Percentiles rank a stretch among this genome's conserved stretches.
These are phyloP conservation scores for Camelus bactrianus DNA, from an alignment of 2,113 vertebrate genomes.

Conservation along the genomic window DNA sequence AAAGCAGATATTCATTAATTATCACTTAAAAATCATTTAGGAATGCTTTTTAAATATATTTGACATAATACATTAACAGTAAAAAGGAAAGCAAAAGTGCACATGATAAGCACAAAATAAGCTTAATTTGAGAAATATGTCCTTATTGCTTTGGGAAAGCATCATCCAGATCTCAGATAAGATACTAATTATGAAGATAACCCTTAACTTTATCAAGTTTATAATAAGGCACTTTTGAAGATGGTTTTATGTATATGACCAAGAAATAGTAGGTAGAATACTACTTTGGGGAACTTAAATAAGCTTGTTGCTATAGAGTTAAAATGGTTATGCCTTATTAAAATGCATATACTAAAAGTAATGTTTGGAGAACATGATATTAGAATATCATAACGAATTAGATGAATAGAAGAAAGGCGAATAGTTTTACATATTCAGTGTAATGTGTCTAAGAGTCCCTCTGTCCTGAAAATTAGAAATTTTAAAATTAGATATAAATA, in stretches of 20 bases:
- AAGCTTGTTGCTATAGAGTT: background rate
- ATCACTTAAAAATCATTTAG: constrained; percentile 48
- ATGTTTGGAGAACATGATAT: background rate
- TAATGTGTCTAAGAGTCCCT: background rate
- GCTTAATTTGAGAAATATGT: background rate
- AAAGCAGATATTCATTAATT: constrained; percentile 40
- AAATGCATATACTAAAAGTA: constrained; percentile 4
- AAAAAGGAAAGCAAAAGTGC: constrained; percentile 28
- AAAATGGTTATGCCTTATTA: background rate
- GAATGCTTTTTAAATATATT: constrained; percentile 60
- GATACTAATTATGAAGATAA: background rate
- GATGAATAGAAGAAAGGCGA: background rate
- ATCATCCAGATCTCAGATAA: background rate
- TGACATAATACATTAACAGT: constrained; percentile 22
- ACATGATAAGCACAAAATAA: constrained; percentile 3
- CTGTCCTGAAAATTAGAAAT: constrained; percentile 36
- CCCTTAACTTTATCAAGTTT: background rate
- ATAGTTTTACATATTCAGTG: background rate
- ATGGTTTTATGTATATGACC: background rate
- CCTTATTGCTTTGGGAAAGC: background rate
- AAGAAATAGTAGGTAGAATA: background rate
- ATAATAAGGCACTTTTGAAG: background rate
- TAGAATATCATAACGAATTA: background rate
- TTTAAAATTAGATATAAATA: background rate
- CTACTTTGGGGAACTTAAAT: background rate